Evolutionary conservation across 2,888 invertebrate species (phyloP).

Genomic region (Meliscaeva auricollis): DNA sequence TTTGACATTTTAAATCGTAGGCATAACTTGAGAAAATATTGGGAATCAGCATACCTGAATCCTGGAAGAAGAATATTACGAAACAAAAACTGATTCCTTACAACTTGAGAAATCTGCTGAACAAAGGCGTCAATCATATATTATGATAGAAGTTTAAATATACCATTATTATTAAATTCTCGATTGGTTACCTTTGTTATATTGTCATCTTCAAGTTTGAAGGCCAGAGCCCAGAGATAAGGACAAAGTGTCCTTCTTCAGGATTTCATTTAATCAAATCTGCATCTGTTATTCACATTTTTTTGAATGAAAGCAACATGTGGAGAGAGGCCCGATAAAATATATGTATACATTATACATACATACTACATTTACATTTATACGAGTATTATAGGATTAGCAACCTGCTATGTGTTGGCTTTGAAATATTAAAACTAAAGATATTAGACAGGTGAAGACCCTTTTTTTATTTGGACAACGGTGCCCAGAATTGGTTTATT

Average conservation of each 20-base stretch:
- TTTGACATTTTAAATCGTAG: not conserved
- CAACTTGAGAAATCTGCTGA: not conserved
- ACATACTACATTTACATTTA: not conserved
- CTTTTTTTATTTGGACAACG: constrained; percentile 20
- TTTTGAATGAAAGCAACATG: not conserved
- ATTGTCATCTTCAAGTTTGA: not conserved
- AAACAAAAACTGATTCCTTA: not conserved
- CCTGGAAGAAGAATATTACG: too few relatives aligned
- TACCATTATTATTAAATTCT: constrained; percentile 54
- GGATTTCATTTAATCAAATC: constrained; percentile 46
- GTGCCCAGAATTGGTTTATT: constrained; percentile 7
- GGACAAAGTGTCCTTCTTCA: constrained; percentile 19
- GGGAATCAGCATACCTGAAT: not conserved
- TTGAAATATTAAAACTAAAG: constrained; percentile 45
- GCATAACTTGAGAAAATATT: not conserved
- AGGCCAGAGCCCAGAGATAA: not conserved
- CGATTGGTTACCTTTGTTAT: constrained; percentile 38
- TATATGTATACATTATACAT: not conserved
- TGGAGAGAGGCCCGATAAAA: constrained; percentile 17
- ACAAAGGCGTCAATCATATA: not conserved
- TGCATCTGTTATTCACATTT: constrained; percentile 50
- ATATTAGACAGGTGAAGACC: constrained; percentile 25
- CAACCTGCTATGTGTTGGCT: not conserved
- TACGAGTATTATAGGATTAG: not conserved
- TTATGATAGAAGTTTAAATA: constrained; percentile 39